Evolutionary conservation across 2,888 invertebrate genomes (phyloP), one percentile per base, ranked within the genome.

Genomic region (Pilophorus perplexus): DNA sequence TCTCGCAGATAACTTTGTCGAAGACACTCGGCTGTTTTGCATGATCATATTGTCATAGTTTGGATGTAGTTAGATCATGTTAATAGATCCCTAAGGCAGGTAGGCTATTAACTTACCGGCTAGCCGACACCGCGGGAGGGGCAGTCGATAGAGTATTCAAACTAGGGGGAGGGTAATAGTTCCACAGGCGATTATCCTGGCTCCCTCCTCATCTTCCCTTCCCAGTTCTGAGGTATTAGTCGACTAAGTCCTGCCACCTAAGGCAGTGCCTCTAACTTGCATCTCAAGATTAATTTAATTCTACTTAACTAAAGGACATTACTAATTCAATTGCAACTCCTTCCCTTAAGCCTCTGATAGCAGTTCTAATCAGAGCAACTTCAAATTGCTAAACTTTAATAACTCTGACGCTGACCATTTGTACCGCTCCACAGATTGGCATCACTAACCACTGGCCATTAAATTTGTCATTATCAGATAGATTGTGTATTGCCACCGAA

Each of bases 271-370:
- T 46, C 46, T 46, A 46, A 46, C 46, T 46, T 46, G 46, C 59
- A 66, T 67, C 67, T 67, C 67, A 67, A 67, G 67, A 67, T 67
- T 67, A 67, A 67, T 67, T 67, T 64, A 67, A 67, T 67, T 67
- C 67, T 54, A 64, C 67, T 67, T 67, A 67, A 67, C 64, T 67
- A 64, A 64, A 33, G 64, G 57, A 55, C 67, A 67, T 67, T 64
- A 64, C 67, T 67, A 60, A 67, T 67, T 67, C 67, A 67, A 55
- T 55, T 55, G 55, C 55, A 55, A 37, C 38, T 55, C 55, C 55
- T 55, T 55, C 55, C 28, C 22, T 23, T 55, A 55, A 55, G 22
- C 55, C 55, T 16, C 33, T 37, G 55, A 55, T 55, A 55, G 38
- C 55, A 55, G 55, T 55, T 37, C 55, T 55, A 55, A 55, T 55